Evolutionary conservation across 2,113 vertebrate genomes (phyloP).

Genomic region (Anser cygnoides): DNA sequence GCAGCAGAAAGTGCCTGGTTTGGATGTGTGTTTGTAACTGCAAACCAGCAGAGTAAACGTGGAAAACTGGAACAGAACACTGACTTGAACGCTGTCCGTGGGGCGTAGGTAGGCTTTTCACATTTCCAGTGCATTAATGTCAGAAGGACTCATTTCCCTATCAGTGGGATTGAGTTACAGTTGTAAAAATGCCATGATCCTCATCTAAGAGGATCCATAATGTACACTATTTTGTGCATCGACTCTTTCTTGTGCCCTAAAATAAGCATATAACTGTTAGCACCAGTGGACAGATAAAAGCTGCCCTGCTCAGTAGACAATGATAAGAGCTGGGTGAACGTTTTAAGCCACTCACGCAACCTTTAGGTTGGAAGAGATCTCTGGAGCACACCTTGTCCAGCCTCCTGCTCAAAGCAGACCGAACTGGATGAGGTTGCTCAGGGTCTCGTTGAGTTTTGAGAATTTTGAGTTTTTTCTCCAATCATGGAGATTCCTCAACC

Average conservation of each 20-base stretch:
- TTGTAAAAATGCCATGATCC: not conserved
- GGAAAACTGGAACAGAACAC: not conserved
- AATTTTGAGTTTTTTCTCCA: not conserved
- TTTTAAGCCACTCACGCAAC: not conserved
- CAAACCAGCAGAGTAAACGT: not conserved
- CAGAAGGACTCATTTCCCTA: not conserved
- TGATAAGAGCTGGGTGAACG: not conserved
- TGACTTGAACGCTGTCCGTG: not conserved
- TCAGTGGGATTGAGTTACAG: not conserved
- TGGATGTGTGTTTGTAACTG: not conserved
- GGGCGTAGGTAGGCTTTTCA: not conserved
- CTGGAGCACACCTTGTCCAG: not conserved
- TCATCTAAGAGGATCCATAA: not conserved
- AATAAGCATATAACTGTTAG: slow-evolving; percentile 4
- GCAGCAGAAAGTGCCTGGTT: not conserved
- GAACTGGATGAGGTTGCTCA: not conserved
- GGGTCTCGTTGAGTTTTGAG: not conserved
- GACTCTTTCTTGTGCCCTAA: slow-evolving; percentile 12
- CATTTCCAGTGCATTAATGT: not conserved
- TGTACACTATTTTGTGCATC: not conserved
- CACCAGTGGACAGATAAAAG: slow-evolving; percentile 13
- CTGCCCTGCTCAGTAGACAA: not conserved
- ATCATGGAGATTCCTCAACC: not conserved
- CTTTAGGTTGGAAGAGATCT: not conserved
- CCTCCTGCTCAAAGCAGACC: not conserved